Base-by-base conservation (phyloP, 2,888 invertebrate species). In the Pyrocoelia pectoralis region DNA sequence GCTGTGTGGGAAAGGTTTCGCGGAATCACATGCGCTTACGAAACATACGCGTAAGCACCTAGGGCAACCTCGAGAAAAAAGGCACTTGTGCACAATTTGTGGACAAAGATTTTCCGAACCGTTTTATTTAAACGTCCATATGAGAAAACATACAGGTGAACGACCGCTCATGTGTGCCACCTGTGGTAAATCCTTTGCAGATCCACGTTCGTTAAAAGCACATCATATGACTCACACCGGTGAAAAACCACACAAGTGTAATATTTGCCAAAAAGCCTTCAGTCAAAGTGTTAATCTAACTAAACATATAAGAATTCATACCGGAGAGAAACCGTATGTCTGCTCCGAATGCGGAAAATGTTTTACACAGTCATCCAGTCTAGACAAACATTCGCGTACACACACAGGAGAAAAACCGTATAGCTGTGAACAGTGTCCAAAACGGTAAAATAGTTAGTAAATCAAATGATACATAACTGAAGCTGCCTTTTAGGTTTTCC, bases 41-140 rank as follows among this genome's bases (percentile, higher is more conserved):
- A 78, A 86, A 0, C 87, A 87, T 75, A 71, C 76, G 66, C 82
- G 84, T 63, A 82, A 82, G 2, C 87, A 87, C 77, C 83, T 84
- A 33, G 86, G 85, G 1, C 79, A 84, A 71, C 75, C 75, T 6
- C 69, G 76, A 1, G 84, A 84, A 70, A 85, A 84, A 73, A 83
- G 80, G 62, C 81, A 83, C 71, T 73, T 74, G 38, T 87, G 87
- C 74, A 74, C 77, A 9, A 68, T 80, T 0, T 87, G 87, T 68
- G 83, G 83, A 15, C 76, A 77, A 70, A 76, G 77, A 40, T 77
- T 74, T 68, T 69, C 72, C 28, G 77, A 77, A 61, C 75, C 76
- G 14, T 77, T 75, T 61, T 78, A 78, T 57, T 66, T 77, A 28
- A 75, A 73, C 33, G 68, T 78, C n/a, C 77, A 78, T 52, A 71